Evolutionary conservation across 1,140 invertebrate species (phyloP), one percentile per base, ranked within the genome.

Genomic region (Ips nitidus): DNA sequence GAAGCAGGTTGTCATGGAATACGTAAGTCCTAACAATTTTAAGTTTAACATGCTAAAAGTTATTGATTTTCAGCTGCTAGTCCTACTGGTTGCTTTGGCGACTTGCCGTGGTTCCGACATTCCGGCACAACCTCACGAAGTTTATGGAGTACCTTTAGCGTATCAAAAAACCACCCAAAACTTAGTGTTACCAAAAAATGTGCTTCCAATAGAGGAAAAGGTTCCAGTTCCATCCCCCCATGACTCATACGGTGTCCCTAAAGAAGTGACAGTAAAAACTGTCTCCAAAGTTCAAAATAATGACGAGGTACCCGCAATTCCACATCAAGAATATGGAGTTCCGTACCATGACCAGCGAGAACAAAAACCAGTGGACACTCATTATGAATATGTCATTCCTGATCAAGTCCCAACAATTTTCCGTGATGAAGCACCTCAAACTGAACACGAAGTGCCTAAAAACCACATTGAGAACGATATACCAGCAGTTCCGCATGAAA

Each of bases 241-340:
- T 55, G 56, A 66, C 37, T 40, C 41, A 1, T 47, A 47, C 39
- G 41, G 57, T 41, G 41, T 52, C 36, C 61, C 61, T 7, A 5
- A 45, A 39, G 40, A 1, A 50, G 3, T 22, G 45, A 6, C 45
- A 50, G 22, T 50, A 8, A 3, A 1, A 22, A 1, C 45, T 50
- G 7, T 22, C 45, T 3, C 7, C 45, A 3, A 50, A 50, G 2
- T 61, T 50, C 45, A 50, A 3, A 3, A 50, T 1, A 41, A 66
- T 38, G 53, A 66, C 1, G 64, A 39, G 1, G 53, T 4, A 3
- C 64, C 64, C 2, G 5, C 7, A 8, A 53, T 22, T 2, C 63
- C 63, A 41, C 36, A 45, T 36, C n/a, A 52, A 6, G 66, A 69
- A 52, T 61, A 69, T 62, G 58, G 66, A 38, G 52, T 56, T 52